Base-by-base conservation (phyloP, 2,797 vertebrate species). In the Sylvilagus floridanus region DNA sequence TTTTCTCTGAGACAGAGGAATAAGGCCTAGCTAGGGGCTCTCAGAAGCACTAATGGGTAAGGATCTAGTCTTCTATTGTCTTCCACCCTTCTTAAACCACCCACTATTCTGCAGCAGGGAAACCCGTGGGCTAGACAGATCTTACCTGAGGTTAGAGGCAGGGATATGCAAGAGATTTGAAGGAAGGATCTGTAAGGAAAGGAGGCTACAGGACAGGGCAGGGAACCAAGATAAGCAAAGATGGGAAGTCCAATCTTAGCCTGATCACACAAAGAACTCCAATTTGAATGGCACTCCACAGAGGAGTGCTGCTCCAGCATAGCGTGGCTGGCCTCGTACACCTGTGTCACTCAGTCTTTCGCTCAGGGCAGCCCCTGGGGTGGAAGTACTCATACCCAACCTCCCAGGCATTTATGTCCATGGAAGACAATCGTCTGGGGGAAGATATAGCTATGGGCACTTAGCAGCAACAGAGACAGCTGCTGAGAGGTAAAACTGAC, bases 1-100 rank as follows among this genome's bases (percentile, higher is more conserved):
- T 52, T 66, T 94, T 94, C 95, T 85, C 68, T 76, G 28, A 50
- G 47, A 42, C 1, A 32, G 68, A 82, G 54, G 57, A 63, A 79
- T 69, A 84, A 26, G 54, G 2, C 86, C 17, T 65, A 6, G 65
- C 30, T 19, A 69, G 26, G 24, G 75, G 57, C 19, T 28, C 7
- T 81, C 86, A 37, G 9, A 13, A 7, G n/a, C 35, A 14, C 76
- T 90, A 60, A 77, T 47, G 95, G 54, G 32, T 60, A 60, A 87
- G 19, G 63, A 35, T 24, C 26, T 62, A 37, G 3, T 47, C 16
- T 50, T 62, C 47, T 30, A 30, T 32, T 11, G 30, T 77, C 65
- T 71, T 66, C 24, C 50, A 32, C 4, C 24, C 89, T 78, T 95
- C 66, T 50, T 54, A 86, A 73, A 26, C 37, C 4, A n/a, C 5